Evolutionary conservation across 2,888 invertebrate species (phyloP).

Genomic region (Yponomeuta plumbellus): DNA sequence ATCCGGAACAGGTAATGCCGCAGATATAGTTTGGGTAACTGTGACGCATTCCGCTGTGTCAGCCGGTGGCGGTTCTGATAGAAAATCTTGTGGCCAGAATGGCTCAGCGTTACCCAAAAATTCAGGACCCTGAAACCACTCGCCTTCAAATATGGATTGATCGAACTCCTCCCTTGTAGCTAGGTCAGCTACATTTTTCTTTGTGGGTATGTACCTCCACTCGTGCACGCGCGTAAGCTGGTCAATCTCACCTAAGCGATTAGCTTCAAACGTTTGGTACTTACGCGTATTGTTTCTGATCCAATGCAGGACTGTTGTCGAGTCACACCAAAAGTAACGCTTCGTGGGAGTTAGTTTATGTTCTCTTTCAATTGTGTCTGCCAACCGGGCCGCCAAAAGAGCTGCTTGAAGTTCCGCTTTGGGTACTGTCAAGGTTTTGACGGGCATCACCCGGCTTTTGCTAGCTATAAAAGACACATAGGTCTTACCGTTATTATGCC

Average conservation of each 20-base stretch:
- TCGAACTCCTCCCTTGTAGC: neutral
- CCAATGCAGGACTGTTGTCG: constrained; percentile 2
- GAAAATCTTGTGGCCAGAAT: neutral
- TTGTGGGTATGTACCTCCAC: constrained; percentile 2
- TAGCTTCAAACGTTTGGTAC: constrained; percentile 5
- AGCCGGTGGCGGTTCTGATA: neutral
- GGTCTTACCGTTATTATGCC: neutral
- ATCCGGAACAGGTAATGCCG: neutral
- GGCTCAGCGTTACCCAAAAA: neutral
- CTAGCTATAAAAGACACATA: constrained; percentile 2
- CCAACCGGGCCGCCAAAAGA: neutral
- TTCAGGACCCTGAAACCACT: constrained; percentile 6
- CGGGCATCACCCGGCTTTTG: constrained; percentile 4
- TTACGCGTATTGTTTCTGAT: constrained; percentile 4
- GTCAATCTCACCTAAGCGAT: constrained; percentile 10
- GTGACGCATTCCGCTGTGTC: neutral
- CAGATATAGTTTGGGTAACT: neutral
- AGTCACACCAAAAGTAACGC: constrained; percentile 3
- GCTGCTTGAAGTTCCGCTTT: constrained; percentile 7
- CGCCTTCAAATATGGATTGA: neutral
- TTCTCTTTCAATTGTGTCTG: neutral
- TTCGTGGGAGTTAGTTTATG: neutral
- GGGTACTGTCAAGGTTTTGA: neutral
- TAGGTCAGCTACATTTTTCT: constrained; percentile 4
- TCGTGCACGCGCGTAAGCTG: neutral